phyloP scores from a whole-genome alignment of 2,797 vertebrate species.

The Channallabes apus region DNA sequence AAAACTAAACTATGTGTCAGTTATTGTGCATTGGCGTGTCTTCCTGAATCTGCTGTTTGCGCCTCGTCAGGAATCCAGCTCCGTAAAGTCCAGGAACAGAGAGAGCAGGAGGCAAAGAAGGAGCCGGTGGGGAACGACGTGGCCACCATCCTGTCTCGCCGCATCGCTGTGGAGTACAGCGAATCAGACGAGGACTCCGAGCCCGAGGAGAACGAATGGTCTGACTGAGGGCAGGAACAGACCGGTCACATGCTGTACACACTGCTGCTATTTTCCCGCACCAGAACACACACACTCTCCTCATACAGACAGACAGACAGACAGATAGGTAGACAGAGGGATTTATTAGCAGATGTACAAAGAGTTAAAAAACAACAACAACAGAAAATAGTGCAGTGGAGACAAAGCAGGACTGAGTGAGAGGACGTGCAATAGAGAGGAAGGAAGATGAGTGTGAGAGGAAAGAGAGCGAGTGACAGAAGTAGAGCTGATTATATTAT shows the following conservation, averaged over 20 bases:
- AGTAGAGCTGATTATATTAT: background rate
- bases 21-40: background rate
- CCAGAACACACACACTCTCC: conserved; percentile 43
- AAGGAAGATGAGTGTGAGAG: background rate
- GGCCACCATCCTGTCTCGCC: conserved; percentile 83
- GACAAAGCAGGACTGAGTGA: background rate
- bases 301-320: conserved; percentile 19
- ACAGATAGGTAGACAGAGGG: conserved; percentile 5
- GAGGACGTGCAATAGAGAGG: background rate
- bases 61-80: conserved; percentile 78
- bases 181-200: conserved; percentile 88
- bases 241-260: background rate
- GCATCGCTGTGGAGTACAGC: conserved; percentile 87
- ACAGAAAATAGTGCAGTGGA: background rate
- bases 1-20: background rate
- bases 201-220: conserved; percentile 88
- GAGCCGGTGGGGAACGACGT: conserved; percentile 85
- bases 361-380: background rate
- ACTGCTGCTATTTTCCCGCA: conserved; percentile 48
- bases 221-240: conserved; percentile 69
- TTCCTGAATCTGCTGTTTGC: background rate
- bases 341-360: background rate
- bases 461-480: conserved; percentile 4
- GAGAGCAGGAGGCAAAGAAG: conserved; percentile 87
- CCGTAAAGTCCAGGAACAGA: conserved; percentile 85